Base-by-base conservation (phyloP, 2,888 invertebrate genomes). In the Rhagophthalmus giganteus region DNA sequence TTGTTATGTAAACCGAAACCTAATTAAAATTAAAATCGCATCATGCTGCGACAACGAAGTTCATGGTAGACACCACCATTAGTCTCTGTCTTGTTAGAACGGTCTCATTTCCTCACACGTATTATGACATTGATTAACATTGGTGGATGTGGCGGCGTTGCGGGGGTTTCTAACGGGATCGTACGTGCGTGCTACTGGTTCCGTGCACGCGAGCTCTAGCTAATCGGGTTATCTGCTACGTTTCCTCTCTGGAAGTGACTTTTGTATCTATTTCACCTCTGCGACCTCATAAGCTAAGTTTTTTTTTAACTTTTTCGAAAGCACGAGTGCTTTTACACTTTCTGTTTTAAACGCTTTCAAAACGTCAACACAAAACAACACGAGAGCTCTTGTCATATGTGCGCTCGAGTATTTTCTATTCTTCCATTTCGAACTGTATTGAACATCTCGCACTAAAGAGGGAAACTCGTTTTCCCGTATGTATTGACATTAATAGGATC, bases 101-200 rank as follows among this genome's bases (percentile, higher is more conserved):
- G 62, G 61, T 62, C 62, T 62, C 61, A 63, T 62, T 63, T 63
- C 63, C 62, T 63, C 57, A 58, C 61, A 63, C 62, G 59, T 63
- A 61, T 51, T 59, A 58, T 55, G 58, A 55, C 53, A 58, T 53
- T 55, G 58, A 58, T 58, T 58, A 58, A 58, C 55, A 53, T 58
- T 53, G 39, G 44, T 14, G 37, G 32, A 40, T 46, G 50, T 20
- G 50, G 45, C 24, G 44, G 44, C 28, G 44, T 38, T 20, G 39
- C 31, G 48, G 53, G 53, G 44, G 38, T 33, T 32, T 38, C 48
- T 48, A 40, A 44, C 48, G 44, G 47, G 42, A 37, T 44, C 48
- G 48, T 54, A 54, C 53, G 53, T 54, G 53, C 53, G 53, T 54
- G 53, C 44, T 48, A 20, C 38, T 47, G 51, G 50, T 51, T 54